A percentile compares a stretch with the other conserved stretches of the same genome.
These are phyloP conservation scores for Salmo trutta DNA, from an alignment of 2,797 vertebrate genomes.

Conservation along the genomic window DNA sequence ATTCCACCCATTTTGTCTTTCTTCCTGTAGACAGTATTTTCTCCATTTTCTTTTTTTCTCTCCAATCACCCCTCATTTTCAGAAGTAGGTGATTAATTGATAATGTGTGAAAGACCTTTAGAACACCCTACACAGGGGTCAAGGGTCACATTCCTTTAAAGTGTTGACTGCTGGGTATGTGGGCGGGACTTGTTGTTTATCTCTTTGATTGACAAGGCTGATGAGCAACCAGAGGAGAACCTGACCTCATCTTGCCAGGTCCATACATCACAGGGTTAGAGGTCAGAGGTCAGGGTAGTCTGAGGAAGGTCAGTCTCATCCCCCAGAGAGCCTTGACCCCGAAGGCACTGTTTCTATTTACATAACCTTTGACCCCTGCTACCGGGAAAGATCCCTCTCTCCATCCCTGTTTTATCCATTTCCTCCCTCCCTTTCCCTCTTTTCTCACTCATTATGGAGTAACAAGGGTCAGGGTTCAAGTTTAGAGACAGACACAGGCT, in stretches of 20 bases:
- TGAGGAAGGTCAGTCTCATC: constrained; percentile 55
- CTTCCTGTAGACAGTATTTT: neutral
- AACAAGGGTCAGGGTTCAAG: constrained; percentile 60
- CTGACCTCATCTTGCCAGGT: constrained; percentile 24
- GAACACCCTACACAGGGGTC: neutral
- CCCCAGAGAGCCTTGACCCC: constrained; percentile 50
- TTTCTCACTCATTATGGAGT: constrained; percentile 14
- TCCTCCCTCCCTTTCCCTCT: constrained; percentile 14
- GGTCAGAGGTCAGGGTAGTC: constrained; percentile 56
- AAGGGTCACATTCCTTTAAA: constrained; percentile 31
- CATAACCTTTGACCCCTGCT: constrained; percentile 60
- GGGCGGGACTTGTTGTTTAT: constrained; percentile 10
- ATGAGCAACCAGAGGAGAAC: neutral
- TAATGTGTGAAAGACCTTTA: constrained; percentile 7
- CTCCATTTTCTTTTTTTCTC: constrained; percentile 44
- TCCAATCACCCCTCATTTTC: neutral
- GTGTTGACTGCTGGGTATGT: constrained; percentile 14
- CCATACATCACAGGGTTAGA: constrained; percentile 28
- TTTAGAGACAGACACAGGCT: constrained; percentile 63
- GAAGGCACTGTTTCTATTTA: constrained; percentile 59
- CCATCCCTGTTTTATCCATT: neutral
- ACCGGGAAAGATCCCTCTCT: constrained; percentile 30
- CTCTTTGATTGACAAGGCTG: constrained; percentile 14
- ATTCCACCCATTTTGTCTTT: neutral
- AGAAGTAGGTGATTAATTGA: constrained; percentile 21